Conservation (phyloP, 2,797 vertebrate species). For the Oreochromis grahami region DNA sequence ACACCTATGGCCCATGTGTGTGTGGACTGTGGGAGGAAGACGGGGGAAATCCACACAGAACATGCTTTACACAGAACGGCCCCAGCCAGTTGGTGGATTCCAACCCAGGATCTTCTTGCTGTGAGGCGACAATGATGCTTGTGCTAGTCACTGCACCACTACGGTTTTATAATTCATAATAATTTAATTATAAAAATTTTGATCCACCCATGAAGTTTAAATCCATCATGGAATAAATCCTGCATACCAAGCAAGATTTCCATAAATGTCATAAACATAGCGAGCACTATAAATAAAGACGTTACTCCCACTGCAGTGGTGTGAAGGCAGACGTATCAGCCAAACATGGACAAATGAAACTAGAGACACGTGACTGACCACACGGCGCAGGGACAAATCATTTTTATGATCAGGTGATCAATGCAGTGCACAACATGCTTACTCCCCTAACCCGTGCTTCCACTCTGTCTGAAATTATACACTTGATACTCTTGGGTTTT, state of each 20-base stretch:
- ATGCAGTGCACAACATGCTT: not conserved
- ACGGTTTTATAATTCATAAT: not conserved
- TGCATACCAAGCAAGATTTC: not conserved
- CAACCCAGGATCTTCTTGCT: not conserved
- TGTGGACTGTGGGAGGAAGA: not conserved
- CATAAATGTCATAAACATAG: rapidly evolving
- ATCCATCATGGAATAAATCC: not conserved
- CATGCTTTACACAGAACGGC: not conserved
- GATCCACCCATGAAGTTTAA: not conserved
- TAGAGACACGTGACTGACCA: not conserved
- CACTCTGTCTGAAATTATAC: not conserved
- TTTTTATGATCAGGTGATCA: not conserved
- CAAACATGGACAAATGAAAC: not conserved
- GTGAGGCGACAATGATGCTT: not conserved
- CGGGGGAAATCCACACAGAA: not conserved
- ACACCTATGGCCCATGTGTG: not conserved
- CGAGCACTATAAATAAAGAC: rapidly evolving
- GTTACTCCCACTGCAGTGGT: not conserved
- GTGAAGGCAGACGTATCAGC: not conserved
- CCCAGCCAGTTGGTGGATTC: not conserved
- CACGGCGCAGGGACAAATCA: not conserved
- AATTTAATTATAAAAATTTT: rapidly evolving
- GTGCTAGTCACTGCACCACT: not conserved
- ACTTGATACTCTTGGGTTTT: too few species aligned
- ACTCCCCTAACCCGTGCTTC: not conserved